A percentile compares a stretch with the other conserved stretches of the same genome.
Conservation (phyloP, 2,888 invertebrate genomes). For the Drosophila seclusa region DNA sequence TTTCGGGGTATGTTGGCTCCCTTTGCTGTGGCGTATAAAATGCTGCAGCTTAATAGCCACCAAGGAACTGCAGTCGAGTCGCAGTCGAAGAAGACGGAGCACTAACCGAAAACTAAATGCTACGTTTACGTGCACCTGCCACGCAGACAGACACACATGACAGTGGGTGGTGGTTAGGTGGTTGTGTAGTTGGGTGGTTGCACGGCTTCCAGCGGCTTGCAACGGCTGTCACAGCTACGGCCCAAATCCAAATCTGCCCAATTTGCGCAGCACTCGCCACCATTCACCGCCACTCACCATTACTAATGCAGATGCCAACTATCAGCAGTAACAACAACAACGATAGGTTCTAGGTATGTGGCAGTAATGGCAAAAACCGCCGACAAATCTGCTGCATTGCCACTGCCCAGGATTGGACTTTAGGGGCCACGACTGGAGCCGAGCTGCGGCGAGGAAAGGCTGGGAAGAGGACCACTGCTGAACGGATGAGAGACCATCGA, state of each 20-base stretch:
- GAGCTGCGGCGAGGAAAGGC: not conserved
- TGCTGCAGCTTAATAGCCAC: constrained; percentile 70
- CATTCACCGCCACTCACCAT: constrained; percentile 65
- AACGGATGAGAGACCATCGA: constrained; percentile 58
- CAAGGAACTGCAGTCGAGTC: constrained; percentile 54
- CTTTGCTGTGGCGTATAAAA: constrained; percentile 33
- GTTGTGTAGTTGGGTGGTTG: not conserved
- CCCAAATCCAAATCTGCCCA: constrained; percentile 64
- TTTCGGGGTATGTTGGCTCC: not conserved
- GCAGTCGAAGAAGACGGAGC: constrained; percentile 18
- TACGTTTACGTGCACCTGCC: constrained; percentile 55
- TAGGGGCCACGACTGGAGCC: constrained; percentile 10
- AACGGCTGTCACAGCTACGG: constrained; percentile 35
- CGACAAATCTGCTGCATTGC: constrained; percentile 79
- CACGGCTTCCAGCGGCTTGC: not conserved
- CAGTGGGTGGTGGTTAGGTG: not conserved
- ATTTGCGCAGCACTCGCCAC: constrained; percentile 68
- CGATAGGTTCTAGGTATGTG: constrained; percentile 36
- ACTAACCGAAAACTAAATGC: constrained; percentile 63
- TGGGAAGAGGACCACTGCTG: constrained; percentile 9
- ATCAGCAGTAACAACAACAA: constrained; percentile 51
- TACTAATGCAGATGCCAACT: constrained; percentile 78
- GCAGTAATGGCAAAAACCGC: constrained; percentile 77
- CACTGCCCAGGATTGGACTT: constrained; percentile 34
- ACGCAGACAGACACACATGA: constrained; percentile 27